Conservation (phyloP, 2,888 invertebrate species). For the Leucoma salicis region DNA sequence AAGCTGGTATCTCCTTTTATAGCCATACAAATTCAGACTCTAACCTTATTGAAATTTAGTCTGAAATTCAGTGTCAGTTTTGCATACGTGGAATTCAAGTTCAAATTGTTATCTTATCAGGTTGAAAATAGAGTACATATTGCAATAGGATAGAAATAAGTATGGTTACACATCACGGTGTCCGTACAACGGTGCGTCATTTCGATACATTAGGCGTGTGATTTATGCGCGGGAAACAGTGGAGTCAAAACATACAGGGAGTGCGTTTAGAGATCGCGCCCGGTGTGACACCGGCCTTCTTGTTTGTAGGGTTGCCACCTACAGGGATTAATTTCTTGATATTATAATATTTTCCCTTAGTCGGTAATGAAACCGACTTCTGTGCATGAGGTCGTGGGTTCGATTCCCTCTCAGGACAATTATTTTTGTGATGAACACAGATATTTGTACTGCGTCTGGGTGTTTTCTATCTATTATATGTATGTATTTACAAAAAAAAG, state of each 20-base stretch:
- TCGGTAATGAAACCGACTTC: too few species aligned
- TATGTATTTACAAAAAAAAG: too few species aligned
- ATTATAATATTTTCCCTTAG: too few species aligned
- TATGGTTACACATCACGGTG: conserved; percentile 48
- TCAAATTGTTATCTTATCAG: neutral
- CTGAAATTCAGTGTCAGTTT: conserved; percentile 1
- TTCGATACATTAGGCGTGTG: conserved; percentile 79
- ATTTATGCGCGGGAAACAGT: conserved; percentile 73
- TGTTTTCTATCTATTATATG: too few species aligned
- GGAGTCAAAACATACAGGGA: conserved; percentile 74
- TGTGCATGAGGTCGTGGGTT: too few species aligned
- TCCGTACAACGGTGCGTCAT: conserved; percentile 63
- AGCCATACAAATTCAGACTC: conserved; percentile 24
- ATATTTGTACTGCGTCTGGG: too few species aligned
- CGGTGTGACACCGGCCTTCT: conserved; percentile 36
- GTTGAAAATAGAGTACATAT: conserved; percentile 27
- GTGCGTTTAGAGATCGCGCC: conserved; percentile 24
- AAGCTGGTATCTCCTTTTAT: conserved; percentile 44
- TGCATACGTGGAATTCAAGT: neutral
- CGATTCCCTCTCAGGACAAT: too few species aligned
- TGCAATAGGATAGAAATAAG: conserved; percentile 32
- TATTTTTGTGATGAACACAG: too few species aligned
- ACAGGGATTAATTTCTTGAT: too few species aligned
- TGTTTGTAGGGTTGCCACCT: conserved; percentile 45
- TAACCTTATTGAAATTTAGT: neutral